Percentiles rank a stretch among this genome's conserved stretches.
Evolutionary conservation across 1,140 invertebrate genomes (phyloP).

Genomic region (Macrocentrus cingulum): DNA sequence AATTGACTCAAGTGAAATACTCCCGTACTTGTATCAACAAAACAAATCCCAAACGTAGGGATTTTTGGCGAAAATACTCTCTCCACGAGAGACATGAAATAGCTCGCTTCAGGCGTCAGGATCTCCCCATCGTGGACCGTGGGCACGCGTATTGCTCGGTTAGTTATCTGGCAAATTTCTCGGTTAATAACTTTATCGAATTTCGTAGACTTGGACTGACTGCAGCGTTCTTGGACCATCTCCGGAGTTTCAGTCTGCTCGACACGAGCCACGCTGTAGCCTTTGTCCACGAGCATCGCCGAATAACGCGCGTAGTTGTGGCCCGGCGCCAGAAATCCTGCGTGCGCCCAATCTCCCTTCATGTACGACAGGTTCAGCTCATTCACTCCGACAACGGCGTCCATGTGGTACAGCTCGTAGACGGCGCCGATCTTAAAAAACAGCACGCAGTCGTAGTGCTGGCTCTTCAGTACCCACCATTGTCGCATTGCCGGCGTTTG

Average conservation of each 20-base stretch:
- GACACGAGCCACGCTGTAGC: slow-evolving; percentile 93
- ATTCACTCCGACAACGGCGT: slow-evolving; percentile 89
- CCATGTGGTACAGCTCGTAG: slow-evolving; percentile 99
- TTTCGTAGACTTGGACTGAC: too few relatives aligned
- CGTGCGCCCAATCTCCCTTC: slow-evolving; percentile 95
- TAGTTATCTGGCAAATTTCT: slow-evolving; percentile 87
- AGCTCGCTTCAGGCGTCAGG: slow-evolving; percentile 61
- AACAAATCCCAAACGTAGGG: slow-evolving; percentile 80
- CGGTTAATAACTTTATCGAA: slow-evolving; percentile 85
- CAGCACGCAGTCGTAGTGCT: slow-evolving; percentile 88
- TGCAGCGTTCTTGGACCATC: slow-evolving; percentile 83
- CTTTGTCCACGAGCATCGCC: slow-evolving; percentile 83
- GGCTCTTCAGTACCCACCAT: slow-evolving; percentile 95
- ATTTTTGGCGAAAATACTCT: slow-evolving; percentile 55
- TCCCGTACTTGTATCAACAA: slow-evolving; percentile 90
- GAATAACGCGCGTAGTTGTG: slow-evolving; percentile 88
- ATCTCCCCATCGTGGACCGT: slow-evolving; percentile 71
- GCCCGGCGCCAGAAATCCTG: slow-evolving; percentile 95
- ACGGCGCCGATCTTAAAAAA: slow-evolving; percentile 99
- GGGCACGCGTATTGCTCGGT: slow-evolving; percentile 75
- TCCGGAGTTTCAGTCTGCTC: slow-evolving; percentile 99
- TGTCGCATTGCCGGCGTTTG: slow-evolving; percentile 89
- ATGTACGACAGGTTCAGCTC: slow-evolving; percentile 91
- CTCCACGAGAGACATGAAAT: slow-evolving; percentile 73
- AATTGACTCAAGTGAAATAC: slow-evolving; percentile 88